These are phyloP conservation scores for Forbesichthys agassizii DNA, from an alignment of 2,113 vertebrate genomes.

Conservation along the genomic window DNA sequence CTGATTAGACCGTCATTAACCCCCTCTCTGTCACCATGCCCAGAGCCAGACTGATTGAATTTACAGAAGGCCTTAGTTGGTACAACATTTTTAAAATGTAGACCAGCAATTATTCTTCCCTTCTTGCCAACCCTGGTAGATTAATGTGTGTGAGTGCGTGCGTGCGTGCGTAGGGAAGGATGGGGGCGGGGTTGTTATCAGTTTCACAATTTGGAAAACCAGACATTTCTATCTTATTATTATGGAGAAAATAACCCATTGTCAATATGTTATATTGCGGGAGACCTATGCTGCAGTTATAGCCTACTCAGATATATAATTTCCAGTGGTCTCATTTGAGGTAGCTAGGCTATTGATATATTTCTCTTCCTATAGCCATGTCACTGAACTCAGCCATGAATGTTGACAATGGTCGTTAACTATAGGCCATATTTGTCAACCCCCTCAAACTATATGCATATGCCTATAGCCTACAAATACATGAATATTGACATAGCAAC, in stretches of 20 bases:
- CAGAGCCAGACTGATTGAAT: slow-evolving; percentile 76
- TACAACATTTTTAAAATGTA: slow-evolving; percentile 73
- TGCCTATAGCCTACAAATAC: slow-evolving; percentile 14
- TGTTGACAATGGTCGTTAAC: not conserved
- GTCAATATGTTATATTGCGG: not conserved
- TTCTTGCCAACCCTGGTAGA: slow-evolving; percentile 54
- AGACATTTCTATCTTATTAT: slow-evolving; percentile 40
- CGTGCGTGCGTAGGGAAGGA: slow-evolving; percentile 5
- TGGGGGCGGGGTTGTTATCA: no score
- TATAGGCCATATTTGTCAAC: slow-evolving; percentile 4
- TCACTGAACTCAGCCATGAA: slow-evolving; percentile 30
- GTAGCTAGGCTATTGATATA: not conserved
- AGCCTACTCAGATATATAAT: no score
- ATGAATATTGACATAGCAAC: slow-evolving; percentile 49
- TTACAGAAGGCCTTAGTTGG: slow-evolving; percentile 69
- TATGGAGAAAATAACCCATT: slow-evolving; percentile 17
- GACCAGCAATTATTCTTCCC: slow-evolving; percentile 65
- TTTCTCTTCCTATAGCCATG: slow-evolving; percentile 3
- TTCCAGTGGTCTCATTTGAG: no score
- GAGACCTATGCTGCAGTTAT: not conserved
- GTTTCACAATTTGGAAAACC: not conserved
- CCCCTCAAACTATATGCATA: slow-evolving; percentile 20
- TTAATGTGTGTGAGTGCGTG: not conserved
- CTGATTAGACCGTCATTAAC: slow-evolving; percentile 74
- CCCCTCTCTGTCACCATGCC: slow-evolving; percentile 66